phyloP scores from a whole-genome alignment of 2,113 vertebrate species.

The Hyperopisus bebe region DNA sequence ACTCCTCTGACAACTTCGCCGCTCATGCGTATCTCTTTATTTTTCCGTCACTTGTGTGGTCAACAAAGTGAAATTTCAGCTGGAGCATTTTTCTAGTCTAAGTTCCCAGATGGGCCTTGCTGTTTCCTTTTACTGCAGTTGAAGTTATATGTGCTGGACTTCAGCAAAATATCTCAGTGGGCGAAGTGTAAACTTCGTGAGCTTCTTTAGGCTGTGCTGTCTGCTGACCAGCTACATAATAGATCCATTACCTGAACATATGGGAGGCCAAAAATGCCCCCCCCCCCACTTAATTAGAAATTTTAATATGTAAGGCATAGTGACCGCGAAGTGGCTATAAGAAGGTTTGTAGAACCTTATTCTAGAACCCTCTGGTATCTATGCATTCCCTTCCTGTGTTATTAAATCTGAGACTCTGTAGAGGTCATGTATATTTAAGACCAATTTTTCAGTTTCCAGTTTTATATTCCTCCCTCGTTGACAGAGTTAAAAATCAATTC shows the following conservation, averaged over 20 bases:
- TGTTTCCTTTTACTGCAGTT: background rate
- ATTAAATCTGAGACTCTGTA: background rate
- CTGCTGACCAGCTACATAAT: background rate
- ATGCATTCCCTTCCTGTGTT: background rate
- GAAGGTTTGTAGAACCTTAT: background rate
- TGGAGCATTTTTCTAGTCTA: background rate
- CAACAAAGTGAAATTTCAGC: background rate
- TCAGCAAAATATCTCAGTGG: background rate
- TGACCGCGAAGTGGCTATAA: background rate
- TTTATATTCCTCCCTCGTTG: background rate
- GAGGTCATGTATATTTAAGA: constrained; percentile 15
- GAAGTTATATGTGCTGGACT: background rate
- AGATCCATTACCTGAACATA: background rate
- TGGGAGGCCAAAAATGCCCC: background rate
- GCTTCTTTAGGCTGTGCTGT: background rate
- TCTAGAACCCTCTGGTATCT: background rate
- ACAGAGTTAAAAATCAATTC: constrained; percentile 21
- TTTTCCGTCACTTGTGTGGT: background rate
- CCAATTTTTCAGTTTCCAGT: constrained; percentile 10
- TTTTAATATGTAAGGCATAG: background rate
- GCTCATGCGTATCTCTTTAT: background rate
- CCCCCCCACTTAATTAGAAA: background rate
- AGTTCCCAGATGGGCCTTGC: background rate
- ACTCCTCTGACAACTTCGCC: background rate
- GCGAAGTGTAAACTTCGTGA: background rate